Evolutionary conservation across 2,113 vertebrate genomes (phyloP).

Genomic region (Mus pahari): DNA sequence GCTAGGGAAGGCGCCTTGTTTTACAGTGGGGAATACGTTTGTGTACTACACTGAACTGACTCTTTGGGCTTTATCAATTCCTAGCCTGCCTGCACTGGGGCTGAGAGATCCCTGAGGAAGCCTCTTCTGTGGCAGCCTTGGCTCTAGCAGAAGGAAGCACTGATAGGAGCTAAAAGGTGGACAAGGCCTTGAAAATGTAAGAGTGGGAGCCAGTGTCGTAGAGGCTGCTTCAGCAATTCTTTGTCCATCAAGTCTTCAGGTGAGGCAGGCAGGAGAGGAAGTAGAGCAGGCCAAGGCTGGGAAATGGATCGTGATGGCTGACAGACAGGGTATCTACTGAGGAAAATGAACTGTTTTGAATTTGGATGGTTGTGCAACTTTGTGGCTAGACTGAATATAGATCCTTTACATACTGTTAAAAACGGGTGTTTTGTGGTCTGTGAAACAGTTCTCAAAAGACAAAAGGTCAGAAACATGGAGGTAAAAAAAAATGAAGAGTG

Average conservation of each 20-base stretch:
- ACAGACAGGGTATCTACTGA: background rate
- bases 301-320: background rate
- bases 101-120: background rate
- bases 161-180: background rate
- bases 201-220: too few species aligned
- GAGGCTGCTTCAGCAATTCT: background rate
- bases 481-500: background rate
- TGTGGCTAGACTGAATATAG: background rate
- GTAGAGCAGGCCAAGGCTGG: background rate
- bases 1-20: background rate
- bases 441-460: background rate
- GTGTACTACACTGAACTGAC: background rate
- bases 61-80: background rate
- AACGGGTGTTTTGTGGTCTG: background rate
- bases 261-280: background rate
- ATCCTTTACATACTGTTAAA: background rate
- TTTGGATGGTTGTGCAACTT: background rate
- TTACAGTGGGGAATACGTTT: background rate
- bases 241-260: background rate
- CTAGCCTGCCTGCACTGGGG: background rate
- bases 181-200: background rate
- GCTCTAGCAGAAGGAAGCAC: background rate
- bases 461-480: background rate
- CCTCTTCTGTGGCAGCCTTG: background rate
- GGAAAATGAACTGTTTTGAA: background rate